Evolutionary conservation across 2,113 vertebrate species (phyloP), one percentile per base, ranked within the genome.

Genomic region (Cinclus cinclus): DNA sequence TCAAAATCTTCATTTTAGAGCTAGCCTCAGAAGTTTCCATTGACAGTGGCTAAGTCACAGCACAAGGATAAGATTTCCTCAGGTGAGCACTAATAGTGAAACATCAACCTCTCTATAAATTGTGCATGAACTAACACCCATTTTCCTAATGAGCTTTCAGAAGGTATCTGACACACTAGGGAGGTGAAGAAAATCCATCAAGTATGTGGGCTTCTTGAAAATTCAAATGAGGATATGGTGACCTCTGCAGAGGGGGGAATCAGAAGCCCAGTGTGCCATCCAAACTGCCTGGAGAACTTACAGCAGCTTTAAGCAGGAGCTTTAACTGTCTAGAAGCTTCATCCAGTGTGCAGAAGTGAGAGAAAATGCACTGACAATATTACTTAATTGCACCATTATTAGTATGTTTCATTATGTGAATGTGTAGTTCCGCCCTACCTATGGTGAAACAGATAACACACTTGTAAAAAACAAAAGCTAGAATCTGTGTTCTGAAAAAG

Each of bases 401-500:
- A 14, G 9, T 15, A 9, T 30, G 16, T 37, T 24, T 69, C 67
- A 74, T 31, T 69, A 67, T 7, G 31, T 27, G 64, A 75, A 59
- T 0, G 3, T 25, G 49, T 28, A 79, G 50, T 46, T 44, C 37
- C 22, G 13, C 31, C 55, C 58, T 7, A 9, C 35, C 50, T 41
- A 15, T 7, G n/a, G n/a, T 31, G 76, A 75, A 71, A 63, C 17
- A 44, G 52, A 86, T 35, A 56, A 21, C 41, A 21, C 64, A 30
- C 12, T 5, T 39, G 56, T 41, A 60, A 65, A 60, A 78, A 81
- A 77, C 31, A 86, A 41, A 55, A 33, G 33, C 10, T 3, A 56
- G 31, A 55, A 42, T 9, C 56, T n/a, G 35, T 37, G 50, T 73
- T 75, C 92, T 70, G 83, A 96, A 97, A 88, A 95, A 90, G 86